Evolutionary conservation across 2,113 vertebrate species (phyloP).

Genomic region (Athene noctua): DNA sequence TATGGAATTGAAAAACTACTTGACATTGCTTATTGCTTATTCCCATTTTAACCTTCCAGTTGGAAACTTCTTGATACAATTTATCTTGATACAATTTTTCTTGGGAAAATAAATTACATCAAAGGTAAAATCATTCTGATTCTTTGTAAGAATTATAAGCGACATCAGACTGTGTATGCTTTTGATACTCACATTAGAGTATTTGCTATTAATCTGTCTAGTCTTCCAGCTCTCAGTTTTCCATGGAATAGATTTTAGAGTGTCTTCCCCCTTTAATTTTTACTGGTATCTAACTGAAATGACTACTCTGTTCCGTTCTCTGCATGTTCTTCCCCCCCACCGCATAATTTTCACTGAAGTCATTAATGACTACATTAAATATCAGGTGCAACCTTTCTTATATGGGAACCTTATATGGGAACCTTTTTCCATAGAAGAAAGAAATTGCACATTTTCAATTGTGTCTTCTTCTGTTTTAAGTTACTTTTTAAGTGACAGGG

Average conservation of each 20-base stretch:
- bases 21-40: not conserved
- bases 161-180: not conserved
- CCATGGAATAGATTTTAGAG: not conserved
- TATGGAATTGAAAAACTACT: not conserved
- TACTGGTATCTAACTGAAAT: not conserved
- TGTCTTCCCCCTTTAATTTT: not conserved
- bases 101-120: not conserved
- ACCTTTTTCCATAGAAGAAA: not conserved
- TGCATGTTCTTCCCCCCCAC: not conserved
- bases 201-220: not conserved
- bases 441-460: not conserved
- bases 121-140: not conserved
- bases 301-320: not conserved
- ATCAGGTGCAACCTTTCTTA: not conserved
- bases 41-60: not conserved
- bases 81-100: not conserved
- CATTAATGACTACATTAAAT: not conserved
- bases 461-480: not conserved
- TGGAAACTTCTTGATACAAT: not conserved
- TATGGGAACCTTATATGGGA: no score
- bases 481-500: not conserved
- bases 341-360: not conserved
- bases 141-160: not conserved
- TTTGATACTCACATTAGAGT: not conserved
- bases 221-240: not conserved